A percentile compares a stretch with the other conserved stretches of the same genome.
These are phyloP conservation scores for Astyanax mexicanus DNA, from an alignment of 2,797 vertebrate species.

Conservation along the genomic window DNA sequence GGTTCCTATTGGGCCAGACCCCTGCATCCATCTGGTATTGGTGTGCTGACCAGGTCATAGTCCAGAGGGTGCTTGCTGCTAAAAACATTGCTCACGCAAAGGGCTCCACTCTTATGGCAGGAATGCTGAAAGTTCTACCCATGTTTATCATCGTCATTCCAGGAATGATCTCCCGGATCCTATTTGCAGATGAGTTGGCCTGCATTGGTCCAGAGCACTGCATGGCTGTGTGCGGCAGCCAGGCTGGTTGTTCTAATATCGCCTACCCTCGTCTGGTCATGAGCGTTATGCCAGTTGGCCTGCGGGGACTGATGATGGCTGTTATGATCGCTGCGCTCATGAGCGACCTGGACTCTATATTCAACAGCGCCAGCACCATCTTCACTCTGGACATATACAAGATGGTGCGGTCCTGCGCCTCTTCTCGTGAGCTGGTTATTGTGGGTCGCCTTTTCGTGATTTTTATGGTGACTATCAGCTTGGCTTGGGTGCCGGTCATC, in stretches of 20 bases:
- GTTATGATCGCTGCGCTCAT: slow-evolving; percentile 99
- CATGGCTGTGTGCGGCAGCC: slow-evolving; percentile 93
- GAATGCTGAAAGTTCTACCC: slow-evolving; percentile 93
- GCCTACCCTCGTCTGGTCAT: slow-evolving; percentile 97
- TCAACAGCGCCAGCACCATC: slow-evolving; percentile 98
- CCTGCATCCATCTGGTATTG: slow-evolving; percentile 99
- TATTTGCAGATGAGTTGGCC: slow-evolving; percentile 91
- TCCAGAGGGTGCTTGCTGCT: slow-evolving; percentile 95
- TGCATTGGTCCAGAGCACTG: slow-evolving; percentile 98
- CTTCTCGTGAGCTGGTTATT: slow-evolving; percentile 90
- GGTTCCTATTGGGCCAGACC: slow-evolving; percentile 95
- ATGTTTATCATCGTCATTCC: slow-evolving; percentile 99
- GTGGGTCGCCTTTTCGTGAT: slow-evolving; percentile 94
- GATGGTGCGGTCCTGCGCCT: slow-evolving; percentile 81
- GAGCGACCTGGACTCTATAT: slow-evolving; percentile 98
- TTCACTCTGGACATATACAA: slow-evolving; percentile 98
- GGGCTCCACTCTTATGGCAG: slow-evolving; percentile 96
- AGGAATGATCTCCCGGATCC: slow-evolving; percentile 97
- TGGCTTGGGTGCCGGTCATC: slow-evolving; percentile 97
- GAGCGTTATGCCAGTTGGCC: slow-evolving; percentile 93
- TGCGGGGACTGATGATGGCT: slow-evolving; percentile 98
- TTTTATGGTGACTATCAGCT: slow-evolving; percentile 94
- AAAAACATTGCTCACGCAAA: slow-evolving; percentile 97
- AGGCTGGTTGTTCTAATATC: slow-evolving; percentile 97
- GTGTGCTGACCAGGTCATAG: slow-evolving; percentile 99